Conservation (phyloP, 2,888 invertebrate genomes). For the Taenaris catops region DNA sequence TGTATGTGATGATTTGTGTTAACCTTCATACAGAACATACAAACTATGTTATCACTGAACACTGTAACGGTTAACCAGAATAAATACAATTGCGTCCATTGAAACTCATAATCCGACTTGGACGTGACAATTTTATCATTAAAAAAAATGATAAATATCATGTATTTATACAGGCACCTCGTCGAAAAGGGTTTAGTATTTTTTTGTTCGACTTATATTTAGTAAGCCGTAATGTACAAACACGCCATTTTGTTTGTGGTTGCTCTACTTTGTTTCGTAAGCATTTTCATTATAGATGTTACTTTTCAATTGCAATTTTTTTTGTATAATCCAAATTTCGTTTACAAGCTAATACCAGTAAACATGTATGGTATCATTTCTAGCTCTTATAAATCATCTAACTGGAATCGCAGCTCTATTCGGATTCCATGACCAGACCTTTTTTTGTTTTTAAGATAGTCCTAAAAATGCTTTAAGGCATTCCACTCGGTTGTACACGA, state of each 20-base stretch:
- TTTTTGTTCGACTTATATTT: constrained; percentile 9
- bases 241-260: constrained; percentile 10
- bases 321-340: no score
- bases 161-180: constrained; percentile 28
- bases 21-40: constrained; percentile 4
- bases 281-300: constrained; percentile 1
- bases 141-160: constrained; percentile 21
- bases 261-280: constrained; percentile 14
- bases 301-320: no score
- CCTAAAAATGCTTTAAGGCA: no score
- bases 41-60: constrained; percentile 17
- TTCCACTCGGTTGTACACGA: no score
- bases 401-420: not conserved
- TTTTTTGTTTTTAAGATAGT: no score
- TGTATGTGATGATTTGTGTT: constrained; percentile 11
- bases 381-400: not conserved
- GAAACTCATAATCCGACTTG: constrained; percentile 32
- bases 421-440: no score
- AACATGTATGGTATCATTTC: no score
- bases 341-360: no score
- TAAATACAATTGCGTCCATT: constrained; percentile 22
- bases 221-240: constrained; percentile 13
- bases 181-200: constrained; percentile 7
- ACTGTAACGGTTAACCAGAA: constrained; percentile 19
- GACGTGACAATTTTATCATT: constrained; percentile 44